A percentile compares a stretch with the other conserved stretches of the same genome.
Evolutionary conservation across 1,140 invertebrate species (phyloP).

Genomic region (fruit fly (Drosophila melanogaster)): Release_6_plus_ISO1_MT NT_033779.5:5030001-5030500

Average conservation of each 20-base stretch:
- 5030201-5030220: conserved; percentile 76
- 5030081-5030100: conserved; percentile 23
- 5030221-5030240: conserved; percentile 84
- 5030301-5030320: not conserved
- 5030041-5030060: conserved; percentile 1
- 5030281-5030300: not conserved
- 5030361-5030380: no score
- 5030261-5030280: not conserved
- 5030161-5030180: conserved; percentile 65
- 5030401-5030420: no score
- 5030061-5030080: not conserved
- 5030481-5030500: no score
- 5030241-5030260: conserved; percentile 5
- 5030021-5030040: conserved; percentile 18
- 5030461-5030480: no score
- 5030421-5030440: no score
- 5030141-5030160: conserved; percentile 68
- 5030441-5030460: no score
- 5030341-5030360: no score
- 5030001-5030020: conserved; percentile 5
- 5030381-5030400: no score
- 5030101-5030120: conserved; percentile 68
- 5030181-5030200: conserved; percentile 65
- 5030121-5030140: conserved; percentile 67
- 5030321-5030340: no score